Base-by-base conservation (phyloP, 92 coral and sea anemone genomes). In the Montipora capitata region DNA sequence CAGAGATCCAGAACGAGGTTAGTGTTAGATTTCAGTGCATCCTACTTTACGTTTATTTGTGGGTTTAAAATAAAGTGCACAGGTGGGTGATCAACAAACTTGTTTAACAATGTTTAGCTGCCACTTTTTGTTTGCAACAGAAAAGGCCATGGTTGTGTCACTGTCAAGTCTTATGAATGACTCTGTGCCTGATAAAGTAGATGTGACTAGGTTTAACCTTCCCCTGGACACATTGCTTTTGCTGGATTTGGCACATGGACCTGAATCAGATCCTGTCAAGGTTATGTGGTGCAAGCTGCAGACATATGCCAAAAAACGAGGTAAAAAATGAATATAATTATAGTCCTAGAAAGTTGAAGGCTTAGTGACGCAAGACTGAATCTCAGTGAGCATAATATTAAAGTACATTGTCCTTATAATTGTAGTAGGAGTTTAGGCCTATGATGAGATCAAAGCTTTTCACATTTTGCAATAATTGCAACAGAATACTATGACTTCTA, bases 211-310 rank as follows among this genome's bases (percentile, higher is more conserved):
- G 77, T 72, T 91, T 44, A 94, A 86, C 20, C 89, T 91, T 11
- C 94, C 96, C 4, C 79, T 92, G 61, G 98, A 95, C 75, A 71
- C 83, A 8, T 75, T 87, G 57, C 87, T 95, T 59, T 77, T 95
- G 41, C 90, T 95, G 65, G 98, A 95, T 72, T 70, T 95, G 16
- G 98, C 96, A 42, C 88, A 89, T 66, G 98, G 98, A 35, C 98
- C 98, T 64, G 80, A 70, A 12, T 83, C 91, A 64, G 92, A 79
- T 44, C 73, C 96, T 40, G 94, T 88, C 39, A 88, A 93, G 17
- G 65, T 52, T 2, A 62, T 90, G 3, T 87, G 96, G 94, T 76
- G 58, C 7, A 92, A 72, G 17, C 61, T 95, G 74, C 94, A 95
- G 57, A 58, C 64, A 54, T 90, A 90, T 85, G 88, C 90, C 69